Evolutionary conservation across 2,797 vertebrate species (phyloP), one percentile per base, ranked within the genome.

Genomic region (Thalassophryne amazonica): DNA sequence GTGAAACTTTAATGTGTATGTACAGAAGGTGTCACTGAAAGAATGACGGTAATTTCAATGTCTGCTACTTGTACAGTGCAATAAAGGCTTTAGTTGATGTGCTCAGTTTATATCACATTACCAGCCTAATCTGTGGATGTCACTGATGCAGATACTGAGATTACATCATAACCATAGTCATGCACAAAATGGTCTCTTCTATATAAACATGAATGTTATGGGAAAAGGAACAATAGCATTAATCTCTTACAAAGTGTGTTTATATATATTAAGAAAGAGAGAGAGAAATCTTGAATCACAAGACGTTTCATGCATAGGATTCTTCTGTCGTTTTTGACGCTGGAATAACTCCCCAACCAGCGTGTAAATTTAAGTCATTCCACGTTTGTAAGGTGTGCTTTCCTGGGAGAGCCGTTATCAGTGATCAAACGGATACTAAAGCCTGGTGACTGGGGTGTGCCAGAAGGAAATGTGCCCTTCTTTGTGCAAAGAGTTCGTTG

Each of bases 351-450:
- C 81, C 85, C 79, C 84, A 76, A 88, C 64, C 78, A 68, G 76
- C 52, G 40, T 83, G 86, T 68, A 87, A 88, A 76, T 65, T 78
- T 77, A 89, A 84, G 84, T 91, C 69, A 78, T 86, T 89, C 78
- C 78, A 80, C 75, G n/a, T 80, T 70, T 79, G 67, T 76, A 69
- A 76, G 65, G 78, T 91, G 88, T 90, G 88, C 88, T 92, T 86
- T 84, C 73, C 69, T 80, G 75, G 41, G 38, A 65, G 77, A 61
- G 62, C 70, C 57, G 78, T 78, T 55, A 73, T 73, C 73, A 38
- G 62, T 69, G 71, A 69, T 69, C 52, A 78, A 74, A 75, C 49
- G 64, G 72, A 71, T 73, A 65, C 65, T 73, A 53, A 86, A 86
- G 83, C 83, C 64, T 81, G 49, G 21, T 69, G 75, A 61, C 53